Percentiles rank a stretch among this genome's conserved stretches.
phyloP scores from a whole-genome alignment of 2,113 vertebrate genomes.

The Catagonus wagneri region DNA sequence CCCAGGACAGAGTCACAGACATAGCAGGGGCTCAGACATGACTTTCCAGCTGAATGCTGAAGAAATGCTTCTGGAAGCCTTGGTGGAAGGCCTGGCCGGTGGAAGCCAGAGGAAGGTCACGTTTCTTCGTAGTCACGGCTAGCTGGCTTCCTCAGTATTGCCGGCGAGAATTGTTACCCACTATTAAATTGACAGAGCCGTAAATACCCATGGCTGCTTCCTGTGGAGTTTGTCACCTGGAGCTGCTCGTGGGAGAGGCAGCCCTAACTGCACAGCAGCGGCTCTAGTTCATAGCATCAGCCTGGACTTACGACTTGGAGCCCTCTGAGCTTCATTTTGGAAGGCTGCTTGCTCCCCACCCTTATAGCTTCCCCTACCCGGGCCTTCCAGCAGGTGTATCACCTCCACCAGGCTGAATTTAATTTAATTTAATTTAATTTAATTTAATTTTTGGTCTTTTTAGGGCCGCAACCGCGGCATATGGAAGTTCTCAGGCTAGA shows the following conservation, averaged over 20 bases:
- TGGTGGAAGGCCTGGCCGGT: not conserved
- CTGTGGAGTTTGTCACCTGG: too few species aligned
- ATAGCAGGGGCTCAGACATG: not conserved
- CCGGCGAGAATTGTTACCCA: not conserved
- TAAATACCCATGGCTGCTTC: not conserved
- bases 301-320: not conserved
- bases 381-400: not conserved
- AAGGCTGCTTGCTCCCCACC: not conserved
- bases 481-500: too few species aligned
- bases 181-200: not conserved
- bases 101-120: not conserved
- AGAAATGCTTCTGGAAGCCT: not conserved
- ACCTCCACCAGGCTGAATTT: not conserved
- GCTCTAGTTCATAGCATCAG: not conserved
- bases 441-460: too few species aligned
- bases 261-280: rapidly evolving
- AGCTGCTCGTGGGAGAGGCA: not conserved
- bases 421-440: too few species aligned
- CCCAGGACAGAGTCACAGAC: not conserved
- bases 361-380: too few species aligned
- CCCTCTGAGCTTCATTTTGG: not conserved
- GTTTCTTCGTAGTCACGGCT: not conserved
- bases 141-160: not conserved
- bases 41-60: not conserved
- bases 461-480: too few species aligned